Conservation (phyloP, 2,888 invertebrate genomes). For the Epirrita christyi region DNA sequence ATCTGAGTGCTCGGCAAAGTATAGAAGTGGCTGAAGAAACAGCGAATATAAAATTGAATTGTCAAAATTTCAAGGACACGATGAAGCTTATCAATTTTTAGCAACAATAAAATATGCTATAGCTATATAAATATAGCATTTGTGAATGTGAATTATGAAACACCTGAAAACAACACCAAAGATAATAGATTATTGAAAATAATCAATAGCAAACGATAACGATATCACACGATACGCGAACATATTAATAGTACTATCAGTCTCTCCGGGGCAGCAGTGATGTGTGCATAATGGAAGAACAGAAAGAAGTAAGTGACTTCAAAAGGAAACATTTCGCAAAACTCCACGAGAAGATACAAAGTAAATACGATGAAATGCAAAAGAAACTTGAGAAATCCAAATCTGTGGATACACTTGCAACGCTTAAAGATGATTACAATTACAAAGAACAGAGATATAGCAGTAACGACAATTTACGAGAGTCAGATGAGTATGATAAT, state of each 20-base stretch:
- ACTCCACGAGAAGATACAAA: constrained; percentile 68
- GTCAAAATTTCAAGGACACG: neutral
- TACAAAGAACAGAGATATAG: constrained; percentile 48
- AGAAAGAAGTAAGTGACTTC: constrained; percentile 37
- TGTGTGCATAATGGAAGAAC: constrained; percentile 51
- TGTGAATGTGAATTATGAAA: no score
- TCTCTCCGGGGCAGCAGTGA: constrained; percentile 24
- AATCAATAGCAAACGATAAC: constrained; percentile 71
- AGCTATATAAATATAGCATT: constrained; percentile 4
- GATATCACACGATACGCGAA: constrained; percentile 45
- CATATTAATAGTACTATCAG: constrained; percentile 43
- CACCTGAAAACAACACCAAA: constrained; percentile 35
- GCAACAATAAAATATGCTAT: neutral
- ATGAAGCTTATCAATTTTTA: neutral
- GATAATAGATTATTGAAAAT: constrained; percentile 59
- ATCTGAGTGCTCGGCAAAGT: neutral
- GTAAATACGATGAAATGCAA: constrained; percentile 73
- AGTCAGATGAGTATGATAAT: constrained; percentile 36
- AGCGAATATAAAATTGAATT: neutral
- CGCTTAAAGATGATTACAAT: constrained; percentile 53
- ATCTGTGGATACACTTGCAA: constrained; percentile 63
- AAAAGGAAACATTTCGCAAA: constrained; percentile 61
- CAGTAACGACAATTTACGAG: constrained; percentile 50
- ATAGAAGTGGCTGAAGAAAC: neutral
- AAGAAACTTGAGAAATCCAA: constrained; percentile 69